Percentiles rank a stretch among this genome's conserved stretches.
phyloP scores from a whole-genome alignment of 1,140 invertebrate genomes.

The Diachasma alloeum region DNA sequence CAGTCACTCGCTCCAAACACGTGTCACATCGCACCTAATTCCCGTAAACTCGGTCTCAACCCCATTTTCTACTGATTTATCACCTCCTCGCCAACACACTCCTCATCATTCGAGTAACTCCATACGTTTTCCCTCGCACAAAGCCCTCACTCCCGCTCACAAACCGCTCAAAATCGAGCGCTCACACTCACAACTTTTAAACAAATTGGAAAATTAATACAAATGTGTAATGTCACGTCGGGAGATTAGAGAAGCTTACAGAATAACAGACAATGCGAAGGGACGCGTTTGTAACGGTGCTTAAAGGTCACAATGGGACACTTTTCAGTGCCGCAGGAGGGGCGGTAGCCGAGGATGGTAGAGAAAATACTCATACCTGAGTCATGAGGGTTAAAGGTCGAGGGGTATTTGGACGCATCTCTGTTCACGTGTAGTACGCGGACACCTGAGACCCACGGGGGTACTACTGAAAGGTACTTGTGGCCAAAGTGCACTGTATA shows the following conservation, averaged over 20 bases:
- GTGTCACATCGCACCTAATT: too few relatives aligned
- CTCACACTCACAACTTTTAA: neutral
- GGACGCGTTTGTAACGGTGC: slow-evolving; percentile 3
- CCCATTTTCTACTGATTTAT: too few relatives aligned
- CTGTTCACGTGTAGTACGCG: neutral
- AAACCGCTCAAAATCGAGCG: too few relatives aligned
- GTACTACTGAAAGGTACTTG: neutral
- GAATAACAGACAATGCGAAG: neutral
- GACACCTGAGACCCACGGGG: neutral
- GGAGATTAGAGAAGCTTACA: neutral
- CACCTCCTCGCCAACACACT: too few relatives aligned
- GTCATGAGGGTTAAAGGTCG: neutral
- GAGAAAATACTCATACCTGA: neutral
- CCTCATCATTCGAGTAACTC: too few relatives aligned
- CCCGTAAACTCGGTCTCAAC: too few relatives aligned
- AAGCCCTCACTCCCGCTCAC: too few relatives aligned
- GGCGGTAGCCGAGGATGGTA: neutral
- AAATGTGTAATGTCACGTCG: slow-evolving; percentile 4
- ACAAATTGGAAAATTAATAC: neutral
- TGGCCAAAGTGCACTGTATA: neutral
- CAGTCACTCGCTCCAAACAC: too few relatives aligned
- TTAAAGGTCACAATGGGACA: neutral
- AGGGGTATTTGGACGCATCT: neutral
- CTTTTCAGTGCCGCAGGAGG: neutral
- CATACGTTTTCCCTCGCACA: too few relatives aligned